Percentiles rank a stretch among this genome's conserved stretches.
Evolutionary conservation across 2,797 vertebrate species (phyloP).

Genomic region (Nothura maculosa): DNA sequence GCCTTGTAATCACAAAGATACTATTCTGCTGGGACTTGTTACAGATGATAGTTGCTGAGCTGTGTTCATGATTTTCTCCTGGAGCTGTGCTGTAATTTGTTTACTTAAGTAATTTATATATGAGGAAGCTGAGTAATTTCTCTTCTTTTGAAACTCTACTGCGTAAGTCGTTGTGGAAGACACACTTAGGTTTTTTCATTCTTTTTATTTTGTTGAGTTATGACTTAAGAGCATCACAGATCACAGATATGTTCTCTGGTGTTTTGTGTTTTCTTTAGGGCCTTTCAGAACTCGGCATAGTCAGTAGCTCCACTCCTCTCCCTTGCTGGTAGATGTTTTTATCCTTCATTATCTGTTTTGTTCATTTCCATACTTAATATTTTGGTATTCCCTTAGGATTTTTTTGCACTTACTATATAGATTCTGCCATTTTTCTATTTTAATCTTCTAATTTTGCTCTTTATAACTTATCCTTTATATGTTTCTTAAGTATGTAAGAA

Average conservation of each 20-base stretch:
- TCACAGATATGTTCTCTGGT: not conserved
- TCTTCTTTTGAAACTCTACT: not conserved
- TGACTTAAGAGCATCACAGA: not conserved
- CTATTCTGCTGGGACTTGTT: not conserved
- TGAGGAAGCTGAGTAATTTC: not conserved
- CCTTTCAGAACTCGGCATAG: not conserved
- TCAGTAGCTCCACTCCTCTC: not conserved
- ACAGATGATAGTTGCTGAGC: not conserved
- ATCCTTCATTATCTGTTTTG: slow-evolving; percentile 2
- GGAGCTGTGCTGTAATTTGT: not conserved
- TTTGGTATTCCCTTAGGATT: not conserved
- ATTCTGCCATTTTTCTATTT: not conserved
- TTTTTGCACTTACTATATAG: not conserved
- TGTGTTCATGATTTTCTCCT: not conserved
- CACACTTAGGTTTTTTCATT: not conserved
- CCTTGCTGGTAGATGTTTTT: not conserved
- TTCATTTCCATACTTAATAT: not conserved
- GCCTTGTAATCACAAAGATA: not conserved
- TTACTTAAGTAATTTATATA: slow-evolving; percentile 6
- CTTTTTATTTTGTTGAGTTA: slow-evolving; percentile 9
- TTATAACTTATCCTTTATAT: not conserved
- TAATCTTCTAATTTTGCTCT: not conserved
- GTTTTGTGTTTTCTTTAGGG: slow-evolving; percentile 11
- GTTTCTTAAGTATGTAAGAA: not conserved
- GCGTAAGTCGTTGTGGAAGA: not conserved